phyloP scores from a whole-genome alignment of 2,113 vertebrate genomes.

The Callaeas wilsoni region DNA sequence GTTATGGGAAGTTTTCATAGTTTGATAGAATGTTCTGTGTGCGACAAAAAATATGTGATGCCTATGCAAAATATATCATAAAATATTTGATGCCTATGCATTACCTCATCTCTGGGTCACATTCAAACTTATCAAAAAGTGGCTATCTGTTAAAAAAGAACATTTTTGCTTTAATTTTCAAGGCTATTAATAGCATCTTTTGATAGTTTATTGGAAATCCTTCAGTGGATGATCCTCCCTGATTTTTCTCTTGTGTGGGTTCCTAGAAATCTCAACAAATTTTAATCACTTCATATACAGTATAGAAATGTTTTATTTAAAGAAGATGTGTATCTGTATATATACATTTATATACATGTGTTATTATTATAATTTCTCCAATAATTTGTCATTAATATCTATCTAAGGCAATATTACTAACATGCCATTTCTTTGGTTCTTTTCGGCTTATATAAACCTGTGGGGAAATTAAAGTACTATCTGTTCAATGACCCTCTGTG shows the following conservation, averaged over 20 bases:
- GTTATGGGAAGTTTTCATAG: not conserved
- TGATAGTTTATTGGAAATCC: not conserved
- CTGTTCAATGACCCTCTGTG: not conserved
- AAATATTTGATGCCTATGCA: not conserved
- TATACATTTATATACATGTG: rapidly evolving
- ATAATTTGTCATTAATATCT: not conserved
- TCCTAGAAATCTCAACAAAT: not conserved
- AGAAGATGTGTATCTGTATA: rapidly evolving
- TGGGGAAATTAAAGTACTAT: not conserved
- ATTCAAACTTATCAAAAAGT: not conserved
- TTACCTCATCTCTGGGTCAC: not conserved
- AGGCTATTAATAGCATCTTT: not conserved
- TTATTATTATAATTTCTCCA: not conserved
- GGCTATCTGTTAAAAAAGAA: not conserved
- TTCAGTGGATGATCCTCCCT: not conserved
- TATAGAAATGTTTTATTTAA: not conserved
- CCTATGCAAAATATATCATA: not conserved
- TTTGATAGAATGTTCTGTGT: not conserved
- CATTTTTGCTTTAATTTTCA: not conserved
- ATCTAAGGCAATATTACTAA: not conserved
- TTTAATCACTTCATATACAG: not conserved
- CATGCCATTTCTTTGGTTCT: not conserved
- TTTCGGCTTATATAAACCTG: not conserved
- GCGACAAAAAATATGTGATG: not conserved
- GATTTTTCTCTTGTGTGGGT: not conserved